These are phyloP conservation scores for Heliconius ismenius DNA, from an alignment of 2,888 invertebrate species.

Conservation along the genomic window DNA sequence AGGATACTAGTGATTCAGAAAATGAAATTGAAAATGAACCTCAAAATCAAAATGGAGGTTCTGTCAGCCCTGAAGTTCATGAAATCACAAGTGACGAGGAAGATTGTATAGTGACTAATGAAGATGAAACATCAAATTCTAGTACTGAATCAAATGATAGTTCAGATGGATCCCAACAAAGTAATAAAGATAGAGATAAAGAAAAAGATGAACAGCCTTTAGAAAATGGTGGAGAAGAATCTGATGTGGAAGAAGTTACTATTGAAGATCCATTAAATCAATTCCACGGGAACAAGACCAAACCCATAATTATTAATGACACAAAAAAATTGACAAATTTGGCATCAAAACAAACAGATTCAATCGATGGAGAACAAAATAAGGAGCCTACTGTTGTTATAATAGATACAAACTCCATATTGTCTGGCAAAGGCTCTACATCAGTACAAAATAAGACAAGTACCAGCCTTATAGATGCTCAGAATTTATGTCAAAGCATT, in stretches of 20 bases:
- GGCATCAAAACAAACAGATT: slow-evolving; percentile 81
- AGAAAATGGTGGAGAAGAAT: slow-evolving; percentile 82
- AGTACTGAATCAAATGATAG: slow-evolving; percentile 80
- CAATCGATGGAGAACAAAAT: slow-evolving; percentile 73
- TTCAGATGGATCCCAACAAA: slow-evolving; percentile 81
- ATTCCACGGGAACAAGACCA: slow-evolving; percentile 59
- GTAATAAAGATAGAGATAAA: slow-evolving; percentile 77
- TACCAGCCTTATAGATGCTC: slow-evolving; percentile 61
- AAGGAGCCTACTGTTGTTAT: slow-evolving; percentile 91
- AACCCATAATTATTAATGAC: slow-evolving; percentile 86
- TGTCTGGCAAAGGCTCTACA: slow-evolving; percentile 64
- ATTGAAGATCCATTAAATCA: slow-evolving; percentile 85
- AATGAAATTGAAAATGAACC: slow-evolving; percentile 59
- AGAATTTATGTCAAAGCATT: slow-evolving; percentile 75
- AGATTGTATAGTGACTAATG: slow-evolving; percentile 78
- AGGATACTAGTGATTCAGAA: slow-evolving; percentile 74
- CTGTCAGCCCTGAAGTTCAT: slow-evolving; percentile 75
- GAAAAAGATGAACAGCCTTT: slow-evolving; percentile 67
- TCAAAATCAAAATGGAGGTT: slow-evolving; percentile 75
- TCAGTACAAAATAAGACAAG: slow-evolving; percentile 54
- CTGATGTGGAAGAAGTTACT: slow-evolving; percentile 85
- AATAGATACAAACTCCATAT: slow-evolving; percentile 90
- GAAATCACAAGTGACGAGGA: slow-evolving; percentile 83
- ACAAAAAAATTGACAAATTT: slow-evolving; percentile 87
- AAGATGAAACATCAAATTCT: slow-evolving; percentile 81